A percentile compares a stretch with the other conserved stretches of the same genome.
Conservation (phyloP, 2,797 vertebrate genomes). For the Intellagama lesueurii region DNA sequence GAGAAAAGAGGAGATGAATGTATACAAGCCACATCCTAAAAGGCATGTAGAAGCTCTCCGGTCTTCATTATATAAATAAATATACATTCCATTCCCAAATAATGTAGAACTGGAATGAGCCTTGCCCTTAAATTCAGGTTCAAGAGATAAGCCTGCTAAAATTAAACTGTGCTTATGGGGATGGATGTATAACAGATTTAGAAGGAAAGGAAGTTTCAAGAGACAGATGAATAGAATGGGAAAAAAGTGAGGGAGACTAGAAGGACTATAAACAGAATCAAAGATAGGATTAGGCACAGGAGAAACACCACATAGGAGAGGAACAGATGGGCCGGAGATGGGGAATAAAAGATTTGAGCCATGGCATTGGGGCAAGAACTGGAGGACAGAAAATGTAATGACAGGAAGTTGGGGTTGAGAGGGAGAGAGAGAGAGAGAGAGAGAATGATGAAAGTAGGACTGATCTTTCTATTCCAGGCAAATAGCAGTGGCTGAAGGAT, state of each 20-base stretch:
- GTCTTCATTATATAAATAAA: not conserved
- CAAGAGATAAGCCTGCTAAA: not conserved
- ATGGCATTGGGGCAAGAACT: not conserved
- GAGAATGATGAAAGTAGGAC: not conserved
- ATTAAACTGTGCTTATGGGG: not conserved
- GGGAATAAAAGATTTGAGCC: slow-evolving; percentile 10
- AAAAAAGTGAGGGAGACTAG: not conserved
- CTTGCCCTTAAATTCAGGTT: not conserved
- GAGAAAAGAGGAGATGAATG: not conserved
- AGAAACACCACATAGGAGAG: not conserved
- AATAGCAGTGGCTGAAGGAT: not conserved
- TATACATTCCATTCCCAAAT: not conserved
- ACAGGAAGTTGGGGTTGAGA: not conserved
- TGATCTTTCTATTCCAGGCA: not conserved
- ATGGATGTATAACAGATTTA: not conserved
- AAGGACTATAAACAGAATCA: not conserved
- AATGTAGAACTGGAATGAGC: not conserved
- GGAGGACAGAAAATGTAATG: not conserved
- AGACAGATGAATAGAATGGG: not conserved
- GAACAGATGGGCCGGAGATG: not conserved
- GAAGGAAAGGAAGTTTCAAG: not conserved
- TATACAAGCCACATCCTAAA: not conserved
- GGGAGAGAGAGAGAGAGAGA: not conserved
- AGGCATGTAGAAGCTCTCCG: not conserved
- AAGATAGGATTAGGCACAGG: not conserved